A percentile compares a stretch with the other conserved stretches of the same genome.
These are phyloP conservation scores for Chloebia gouldiae DNA, from an alignment of 2,113 vertebrate genomes.

Conservation along the genomic window DNA sequence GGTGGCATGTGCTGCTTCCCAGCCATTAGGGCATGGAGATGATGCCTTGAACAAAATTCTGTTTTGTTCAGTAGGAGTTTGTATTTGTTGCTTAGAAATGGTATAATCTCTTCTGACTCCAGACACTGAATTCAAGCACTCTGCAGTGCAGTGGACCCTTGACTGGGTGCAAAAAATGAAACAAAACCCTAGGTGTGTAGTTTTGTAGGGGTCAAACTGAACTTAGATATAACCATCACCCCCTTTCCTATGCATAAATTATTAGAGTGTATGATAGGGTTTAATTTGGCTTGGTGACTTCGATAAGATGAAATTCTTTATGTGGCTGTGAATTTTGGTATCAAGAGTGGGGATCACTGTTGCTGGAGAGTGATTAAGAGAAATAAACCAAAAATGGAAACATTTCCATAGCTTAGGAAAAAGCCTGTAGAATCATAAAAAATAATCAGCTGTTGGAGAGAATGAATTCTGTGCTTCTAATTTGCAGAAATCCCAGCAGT, in stretches of 20 bases:
- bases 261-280: not conserved
- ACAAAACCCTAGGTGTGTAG: not conserved
- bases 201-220: not conserved
- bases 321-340: not conserved
- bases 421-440: constrained; percentile 45
- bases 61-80: not conserved
- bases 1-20: not conserved
- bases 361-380: constrained; percentile 16
- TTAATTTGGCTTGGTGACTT: constrained; percentile 11
- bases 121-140: not conserved
- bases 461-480: constrained; percentile 51
- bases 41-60: no score
- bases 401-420: constrained; percentile 15
- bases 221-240: not conserved
- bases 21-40: not conserved
- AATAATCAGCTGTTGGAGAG: constrained; percentile 54
- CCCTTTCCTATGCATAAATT: not conserved
- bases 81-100: not conserved
- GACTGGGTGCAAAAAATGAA: not conserved
- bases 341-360: not conserved
- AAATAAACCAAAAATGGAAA: constrained; percentile 43
- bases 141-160: not conserved
- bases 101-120: not conserved
- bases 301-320: not conserved
- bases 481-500: constrained; percentile 51